phyloP scores from a whole-genome alignment of 2,113 vertebrate genomes.

The Telmatochromis brachygnathus region DNA sequence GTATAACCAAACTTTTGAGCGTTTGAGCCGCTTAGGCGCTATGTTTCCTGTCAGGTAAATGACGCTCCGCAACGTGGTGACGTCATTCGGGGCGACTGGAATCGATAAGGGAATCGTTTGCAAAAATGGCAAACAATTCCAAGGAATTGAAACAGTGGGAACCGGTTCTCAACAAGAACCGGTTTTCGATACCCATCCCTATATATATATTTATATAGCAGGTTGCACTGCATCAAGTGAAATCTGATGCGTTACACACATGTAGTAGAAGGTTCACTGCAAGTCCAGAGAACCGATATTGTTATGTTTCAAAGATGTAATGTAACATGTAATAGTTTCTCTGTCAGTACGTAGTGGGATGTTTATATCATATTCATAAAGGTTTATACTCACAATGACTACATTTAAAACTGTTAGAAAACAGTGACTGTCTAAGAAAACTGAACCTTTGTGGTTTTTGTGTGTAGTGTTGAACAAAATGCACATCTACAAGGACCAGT shows the following conservation, averaged over 20 bases:
- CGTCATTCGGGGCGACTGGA: no score
- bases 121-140: no score
- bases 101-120: no score
- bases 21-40: no score
- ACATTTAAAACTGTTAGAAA: not conserved
- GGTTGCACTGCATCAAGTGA: not conserved
- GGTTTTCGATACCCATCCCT: no score
- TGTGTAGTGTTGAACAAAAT: not conserved
- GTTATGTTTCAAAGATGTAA: not conserved
- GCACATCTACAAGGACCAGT: not conserved
- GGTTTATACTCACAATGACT: not conserved
- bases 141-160: no score
- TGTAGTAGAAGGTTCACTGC: not conserved
- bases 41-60: no score
- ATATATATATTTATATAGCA: no score
- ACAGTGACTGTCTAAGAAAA: not conserved
- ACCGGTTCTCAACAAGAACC: no score
- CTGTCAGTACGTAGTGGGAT: not conserved
- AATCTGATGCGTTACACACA: not conserved
- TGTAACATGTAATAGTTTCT: not conserved
- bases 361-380: not conserved
- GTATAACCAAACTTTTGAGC: no score
- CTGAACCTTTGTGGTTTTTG: not conserved
- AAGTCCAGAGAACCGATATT: accelerated
- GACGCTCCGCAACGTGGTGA: no score